Evolutionary conservation across 2,113 vertebrate genomes (phyloP), one percentile per base, ranked within the genome.

Genomic region (Mustela nigripes): DNA sequence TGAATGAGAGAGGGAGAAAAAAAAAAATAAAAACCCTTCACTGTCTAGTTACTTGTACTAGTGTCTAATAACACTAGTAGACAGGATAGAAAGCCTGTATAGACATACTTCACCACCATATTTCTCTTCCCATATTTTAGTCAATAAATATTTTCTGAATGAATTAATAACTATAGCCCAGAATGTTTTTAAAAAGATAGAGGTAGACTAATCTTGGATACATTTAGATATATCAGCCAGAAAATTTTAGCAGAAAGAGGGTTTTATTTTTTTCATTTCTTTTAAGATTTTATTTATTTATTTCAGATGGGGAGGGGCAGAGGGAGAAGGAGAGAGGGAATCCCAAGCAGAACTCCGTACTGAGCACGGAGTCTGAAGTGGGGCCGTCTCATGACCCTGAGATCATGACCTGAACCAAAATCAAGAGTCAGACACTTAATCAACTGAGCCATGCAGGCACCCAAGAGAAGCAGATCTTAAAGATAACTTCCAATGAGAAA

Each of bases 311-410:
- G 67, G 67, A 69, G 16, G 67, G 16, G 33, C 67, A 69, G 18
- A 36, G 33, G 67, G 18, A 69, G n/a, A 36, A n/a, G 8, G 8
- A 69, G 33, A 36, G 16, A 21, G n/a, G 36, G 33, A 36, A 69
- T 69, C 67, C 18, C 18, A 69, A 36, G 67, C 67, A 69, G 67
- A 69, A 36, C 16, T 69, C 67, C 16, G 18, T 8, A 19, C 16
- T n/a, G 33, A 69, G 33, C 7, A 1, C 7, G 8, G 3, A 69
- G 33, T 69, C 67, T 4, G 2, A n/a, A 6, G 7, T 8, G 4
- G 67, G 33, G 67, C 16, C 36, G 7, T 69, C 33, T 69, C 33
- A 9, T 4, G 33, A 36, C n/a, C 67, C 18, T 36, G 33, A 69
- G 67, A 69, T 15, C 33, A 69, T 21, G 18, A 69, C 18, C 4